Evolutionary conservation across 2,888 invertebrate genomes (phyloP), one percentile per base, ranked within the genome.

Genomic region (Pandemis heparana): DNA sequence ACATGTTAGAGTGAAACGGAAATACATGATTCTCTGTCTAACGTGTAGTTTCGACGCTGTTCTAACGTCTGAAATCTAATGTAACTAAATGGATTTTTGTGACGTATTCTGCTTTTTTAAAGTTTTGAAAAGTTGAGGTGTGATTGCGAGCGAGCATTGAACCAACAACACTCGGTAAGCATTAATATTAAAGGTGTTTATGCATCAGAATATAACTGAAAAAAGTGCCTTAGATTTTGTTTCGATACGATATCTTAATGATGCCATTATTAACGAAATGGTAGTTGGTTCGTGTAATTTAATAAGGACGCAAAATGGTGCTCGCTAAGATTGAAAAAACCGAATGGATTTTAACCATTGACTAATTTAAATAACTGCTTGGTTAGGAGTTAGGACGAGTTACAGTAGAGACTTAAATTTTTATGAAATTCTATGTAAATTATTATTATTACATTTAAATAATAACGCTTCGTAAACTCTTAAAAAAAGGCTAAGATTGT

Each of bases 281-380:
- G 9, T 53, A 1, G n/a, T n/a, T 53, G 16, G 3, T 16, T 53
- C 18, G 16, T 53, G 51, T 23, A 23, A 0, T 56, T 56, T 16
- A 16, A 53, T 18, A 48, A 4, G 53, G 18, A 18, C 18, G 56
- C 56, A 9, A 18, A 56, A 23, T 56, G 56, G 56, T 23, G 14
- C 23, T 43, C 43, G 43, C 18, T 3, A 43, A 63, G 18, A 12
- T 43, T n/a, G 53, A 56, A 51, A 51, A 56, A 56, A 16, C n/a
- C 23, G 16, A 39, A 12, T 43, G 56, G 23, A 23, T 46, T 46
- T 23, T 39, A 56, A 56, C 23, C 18, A 39, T 23, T 41, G 56
- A 56, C 66, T 67, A 66, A 66, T 66, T 18, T 41, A 51, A 66
- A 66, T 66, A 41, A 66, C 39, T 38, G 53, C 51, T 66, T 66